phyloP scores from a whole-genome alignment of 1,140 invertebrate species.

The Mesaphorura yosii region DNA sequence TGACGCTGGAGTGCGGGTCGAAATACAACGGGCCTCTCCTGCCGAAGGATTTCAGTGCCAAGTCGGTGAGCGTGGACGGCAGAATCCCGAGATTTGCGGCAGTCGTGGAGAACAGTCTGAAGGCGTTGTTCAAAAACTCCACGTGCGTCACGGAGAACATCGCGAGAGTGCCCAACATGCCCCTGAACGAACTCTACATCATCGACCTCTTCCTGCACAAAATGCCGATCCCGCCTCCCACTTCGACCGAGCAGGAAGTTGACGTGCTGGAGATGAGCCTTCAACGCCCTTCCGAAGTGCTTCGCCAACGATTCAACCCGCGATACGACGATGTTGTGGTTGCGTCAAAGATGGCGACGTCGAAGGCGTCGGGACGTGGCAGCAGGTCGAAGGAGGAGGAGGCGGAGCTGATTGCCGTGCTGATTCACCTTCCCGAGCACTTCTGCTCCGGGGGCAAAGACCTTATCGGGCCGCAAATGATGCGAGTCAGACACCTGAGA shows the following conservation, averaged over 20 bases:
- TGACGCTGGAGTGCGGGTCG: slow-evolving; percentile 48
- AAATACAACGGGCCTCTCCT: slow-evolving; percentile 44
- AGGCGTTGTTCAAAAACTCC: slow-evolving; percentile 25
- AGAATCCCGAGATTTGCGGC: slow-evolving; percentile 44
- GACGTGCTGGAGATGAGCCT: background rate
- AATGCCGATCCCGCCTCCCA: background rate
- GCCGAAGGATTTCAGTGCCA: slow-evolving; percentile 40
- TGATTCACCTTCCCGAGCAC: slow-evolving; percentile 54
- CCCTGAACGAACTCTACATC: slow-evolving; percentile 47
- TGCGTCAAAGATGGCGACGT: no score
- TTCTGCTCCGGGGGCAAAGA: slow-evolving; percentile 44
- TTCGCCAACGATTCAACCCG: background rate
- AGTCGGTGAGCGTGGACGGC: slow-evolving; percentile 41
- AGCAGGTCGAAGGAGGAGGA: no score
- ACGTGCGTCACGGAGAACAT: slow-evolving; percentile 31
- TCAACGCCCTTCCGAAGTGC: no score
- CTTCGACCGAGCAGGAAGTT: background rate
- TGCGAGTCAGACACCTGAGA: slow-evolving; percentile 49
- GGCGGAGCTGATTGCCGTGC: slow-evolving; percentile 37
- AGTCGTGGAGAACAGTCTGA: slow-evolving; percentile 39
- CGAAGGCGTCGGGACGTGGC: no score
- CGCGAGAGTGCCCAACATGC: slow-evolving; percentile 44
- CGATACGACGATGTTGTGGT: background rate
- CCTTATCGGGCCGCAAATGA: slow-evolving; percentile 50
- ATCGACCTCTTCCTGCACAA: slow-evolving; percentile 44